Base-by-base conservation (phyloP, 2,113 vertebrate species). In the Motacilla tschutschensis region DNA sequence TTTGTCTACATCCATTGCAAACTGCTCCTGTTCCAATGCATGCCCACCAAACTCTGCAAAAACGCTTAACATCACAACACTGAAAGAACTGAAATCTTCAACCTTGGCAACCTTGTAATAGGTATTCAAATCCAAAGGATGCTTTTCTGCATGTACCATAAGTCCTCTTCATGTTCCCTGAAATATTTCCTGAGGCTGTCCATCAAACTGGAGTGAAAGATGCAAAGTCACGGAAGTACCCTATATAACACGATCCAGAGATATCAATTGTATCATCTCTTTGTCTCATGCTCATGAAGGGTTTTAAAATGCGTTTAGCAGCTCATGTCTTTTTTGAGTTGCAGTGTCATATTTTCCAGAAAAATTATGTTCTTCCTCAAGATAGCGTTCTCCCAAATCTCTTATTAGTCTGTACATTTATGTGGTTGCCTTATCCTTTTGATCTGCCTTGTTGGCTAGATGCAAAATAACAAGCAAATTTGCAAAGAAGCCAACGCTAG, bases 91-190 rank as follows among this genome's bases (percentile, higher is more conserved):
- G 25, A 69, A 17, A 19, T 18, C 48, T 55, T 75, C 18, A 87
- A 14, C 24, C 3, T 36, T 50, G 22, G 8, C 25, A 60, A 28
- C 3, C 4, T 36, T 40, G 5, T 28, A 73, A 41, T 2, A 50
- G 8, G 15, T 17, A 36, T 77, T 73, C 69, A 69, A 20, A 59
- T 17, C 25, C 2, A 0, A 57, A 58, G 6, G 29, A 66, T 55
- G 29, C 8, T 33, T 79, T 57, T 48, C 72, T 1, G 1, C 3
- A 11, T 0, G 0, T 22, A n/a, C 7, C 20, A 12, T 0, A 4
- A 46, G 10, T 62, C 16, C 12, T 24, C 8, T 62, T 69, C 5
- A 5, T 29, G 14, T 41, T 63, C 5, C 14, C 3, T 8, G 9
- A 83, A 85, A 36, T 57, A 35, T 20, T n/a, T 78, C 14, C 29